Conservation (phyloP, 1,140 invertebrate species). For the Drosophila nebulosa region DNA sequence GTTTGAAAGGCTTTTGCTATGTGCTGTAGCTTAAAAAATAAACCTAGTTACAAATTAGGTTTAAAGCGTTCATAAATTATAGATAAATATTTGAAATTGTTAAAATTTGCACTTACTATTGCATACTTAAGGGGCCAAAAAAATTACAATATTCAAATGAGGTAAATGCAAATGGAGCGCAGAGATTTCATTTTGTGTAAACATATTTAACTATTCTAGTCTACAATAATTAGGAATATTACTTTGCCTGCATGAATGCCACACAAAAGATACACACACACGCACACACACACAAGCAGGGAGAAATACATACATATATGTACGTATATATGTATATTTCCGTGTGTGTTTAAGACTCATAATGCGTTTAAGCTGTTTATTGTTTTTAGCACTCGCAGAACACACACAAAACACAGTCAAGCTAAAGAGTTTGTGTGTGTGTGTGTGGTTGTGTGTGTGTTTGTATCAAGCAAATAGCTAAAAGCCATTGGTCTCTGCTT, state of each 20-base stretch:
- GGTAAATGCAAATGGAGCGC: background rate
- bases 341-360: slow-evolving; percentile 40
- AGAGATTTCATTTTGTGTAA: background rate
- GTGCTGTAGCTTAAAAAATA: too few species aligned
- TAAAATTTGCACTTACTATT: too few species aligned
- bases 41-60: too few species aligned
- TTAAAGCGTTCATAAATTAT: too few species aligned
- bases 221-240: slow-evolving; percentile 6
- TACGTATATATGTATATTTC: background rate
- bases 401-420: background rate
- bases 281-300: background rate
- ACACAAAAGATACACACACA: slow-evolving; percentile 22
- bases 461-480: slow-evolving; percentile 55
- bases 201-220: background rate
- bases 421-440: slow-evolving; percentile 7
- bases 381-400: slow-evolving; percentile 36
- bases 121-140: too few species aligned
- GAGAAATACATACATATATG: background rate
- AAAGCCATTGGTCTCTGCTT: slow-evolving; percentile 20
- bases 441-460: slow-evolving; percentile 8
- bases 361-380: slow-evolving; percentile 70
- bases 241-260: background rate
- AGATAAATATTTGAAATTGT: too few species aligned
- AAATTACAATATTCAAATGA: too few species aligned
- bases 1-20: too few species aligned